Conservation (phyloP, 2,113 vertebrate species). For the Tragelaphus scriptus region DNA sequence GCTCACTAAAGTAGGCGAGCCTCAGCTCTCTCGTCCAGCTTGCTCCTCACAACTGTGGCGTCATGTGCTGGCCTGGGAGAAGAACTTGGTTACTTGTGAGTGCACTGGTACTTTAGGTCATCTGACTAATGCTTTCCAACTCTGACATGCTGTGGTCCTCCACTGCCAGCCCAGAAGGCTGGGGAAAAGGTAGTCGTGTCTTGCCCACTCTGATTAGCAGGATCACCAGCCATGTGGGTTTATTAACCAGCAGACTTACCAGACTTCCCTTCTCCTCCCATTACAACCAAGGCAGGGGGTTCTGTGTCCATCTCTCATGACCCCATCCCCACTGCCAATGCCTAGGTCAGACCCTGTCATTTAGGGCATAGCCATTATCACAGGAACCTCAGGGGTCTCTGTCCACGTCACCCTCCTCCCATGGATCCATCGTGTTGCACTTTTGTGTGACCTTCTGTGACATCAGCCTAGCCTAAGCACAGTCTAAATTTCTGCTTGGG, state of each 20-base stretch:
- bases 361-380: not conserved
- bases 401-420: not conserved
- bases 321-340: not conserved
- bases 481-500: not conserved
- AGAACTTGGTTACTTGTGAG: not conserved
- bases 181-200: not conserved
- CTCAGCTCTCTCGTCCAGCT: not conserved
- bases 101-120: not conserved
- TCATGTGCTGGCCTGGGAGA: not conserved
- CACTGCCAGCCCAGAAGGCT: not conserved
- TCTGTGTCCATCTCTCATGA: not conserved
- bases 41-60: slow-evolving; percentile 3
- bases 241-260: not conserved
- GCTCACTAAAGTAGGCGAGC: not conserved
- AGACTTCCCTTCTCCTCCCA: not conserved
- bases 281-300: not conserved
- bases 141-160: not conserved
- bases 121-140: not conserved
- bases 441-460: not conserved
- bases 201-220: not conserved
- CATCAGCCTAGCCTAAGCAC: not conserved
- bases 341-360: not conserved
- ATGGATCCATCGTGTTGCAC: not conserved
- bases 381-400: not conserved
- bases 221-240: not conserved